Base-by-base conservation (phyloP, 2,888 invertebrate genomes). In the Branchipolynoe longqiensis region DNA sequence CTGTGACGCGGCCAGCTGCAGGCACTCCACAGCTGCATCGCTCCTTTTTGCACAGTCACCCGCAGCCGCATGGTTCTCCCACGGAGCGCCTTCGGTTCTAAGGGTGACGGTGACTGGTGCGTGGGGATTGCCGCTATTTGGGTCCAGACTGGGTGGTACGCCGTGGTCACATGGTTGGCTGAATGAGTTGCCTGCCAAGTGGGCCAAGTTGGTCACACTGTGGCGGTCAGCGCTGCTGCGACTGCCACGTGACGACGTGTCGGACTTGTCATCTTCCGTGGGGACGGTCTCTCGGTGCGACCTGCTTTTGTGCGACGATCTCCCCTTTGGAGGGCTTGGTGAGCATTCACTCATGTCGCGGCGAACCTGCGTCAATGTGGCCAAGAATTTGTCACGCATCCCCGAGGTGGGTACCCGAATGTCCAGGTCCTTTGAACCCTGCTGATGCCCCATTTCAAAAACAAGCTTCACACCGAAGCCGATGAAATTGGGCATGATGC, bases 381-480 rank as follows among this genome's bases (percentile, higher is more conserved):
- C 87, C 0, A 89, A 86, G 82, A 89, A 88, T 14, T 59, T 56
- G 38, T 88, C 87, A 14, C 89, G 54, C 85, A 86, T 74, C 4
- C 86, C 87, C 2, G 88, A 87, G 1, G 88, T 88, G 18, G 88
- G 85, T 62, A 89, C 87, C 22, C 88, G 78, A 18, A 89, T 69
- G 74, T 89, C 89, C 33, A 89, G 64, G 33, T 74, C 78, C 64
- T 87, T 88, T 3, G 41, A 48, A 31, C 86, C 87, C 41, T 82
- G 69, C 54, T 82, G 69, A 4, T 59, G 25, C 14, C 87, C 87
- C n/a, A 89, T 56, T 56, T 87, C 85, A 82, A 89, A 87, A 4
- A 82, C 82, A 38, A 89, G 62, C 38, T 84, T 85, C 0, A 89
- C 86, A 6, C 89, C 89, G 41, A 86, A 89, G 1, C 89, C 89